These are phyloP conservation scores for Trachurus trachurus DNA, from an alignment of 2,797 vertebrate species.

Conservation along the genomic window DNA sequence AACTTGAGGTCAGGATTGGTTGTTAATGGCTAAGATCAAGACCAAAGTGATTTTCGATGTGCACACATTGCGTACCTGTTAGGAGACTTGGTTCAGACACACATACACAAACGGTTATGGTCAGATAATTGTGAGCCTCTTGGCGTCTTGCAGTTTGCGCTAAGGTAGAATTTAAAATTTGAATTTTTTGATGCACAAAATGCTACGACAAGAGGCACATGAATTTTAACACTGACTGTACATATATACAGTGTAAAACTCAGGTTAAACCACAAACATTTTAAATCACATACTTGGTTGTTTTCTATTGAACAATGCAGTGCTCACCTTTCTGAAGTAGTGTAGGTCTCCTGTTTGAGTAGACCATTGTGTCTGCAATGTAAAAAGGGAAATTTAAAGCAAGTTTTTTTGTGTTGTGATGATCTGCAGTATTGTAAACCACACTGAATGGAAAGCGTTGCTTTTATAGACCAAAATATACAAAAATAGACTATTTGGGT, in stretches of 20 bases:
- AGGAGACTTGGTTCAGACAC: slow-evolving; percentile 46
- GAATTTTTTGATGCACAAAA: slow-evolving; percentile 41
- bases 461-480: slow-evolving; percentile 87
- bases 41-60: slow-evolving; percentile 75
- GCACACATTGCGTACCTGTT: slow-evolving; percentile 40
- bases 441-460: slow-evolving; percentile 90
- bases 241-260: slow-evolving; percentile 73
- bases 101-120: slow-evolving; percentile 32
- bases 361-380: slow-evolving; percentile 76
- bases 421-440: slow-evolving; percentile 89
- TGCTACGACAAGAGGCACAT: slow-evolving; percentile 31
- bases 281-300: slow-evolving; percentile 70
- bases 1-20: slow-evolving; percentile 31
- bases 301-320: slow-evolving; percentile 70
- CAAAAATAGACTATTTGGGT: slow-evolving; percentile 93
- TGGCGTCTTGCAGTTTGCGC: slow-evolving; percentile 43
- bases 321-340: slow-evolving; percentile 75
- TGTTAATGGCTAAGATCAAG: slow-evolving; percentile 51
- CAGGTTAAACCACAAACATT: slow-evolving; percentile 79
- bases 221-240: slow-evolving; percentile 56
- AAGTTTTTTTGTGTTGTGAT: slow-evolving; percentile 88
- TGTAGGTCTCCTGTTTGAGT: slow-evolving; percentile 71
- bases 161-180: slow-evolving; percentile 12
- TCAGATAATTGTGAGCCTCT: slow-evolving; percentile 34
- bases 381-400: slow-evolving; percentile 72